These are phyloP conservation scores for Geococcyx californianus DNA, from an alignment of 2,113 vertebrate species.

Conservation along the genomic window DNA sequence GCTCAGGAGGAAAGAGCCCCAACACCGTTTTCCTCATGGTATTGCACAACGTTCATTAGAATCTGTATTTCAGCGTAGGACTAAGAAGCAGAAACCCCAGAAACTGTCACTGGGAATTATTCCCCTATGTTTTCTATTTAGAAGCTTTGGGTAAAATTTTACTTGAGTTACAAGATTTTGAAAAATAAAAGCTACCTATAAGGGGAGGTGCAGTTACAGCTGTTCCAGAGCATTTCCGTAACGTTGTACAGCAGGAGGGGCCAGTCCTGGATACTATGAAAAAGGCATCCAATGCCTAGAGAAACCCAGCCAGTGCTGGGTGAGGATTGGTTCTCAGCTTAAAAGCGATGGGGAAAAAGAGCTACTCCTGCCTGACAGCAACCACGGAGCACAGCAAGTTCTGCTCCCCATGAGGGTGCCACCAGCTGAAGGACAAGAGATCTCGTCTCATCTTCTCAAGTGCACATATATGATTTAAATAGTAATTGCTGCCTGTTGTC, in stretches of 20 bases:
- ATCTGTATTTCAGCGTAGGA: neutral
- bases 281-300: neutral
- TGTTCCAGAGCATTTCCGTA: neutral
- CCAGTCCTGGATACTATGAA: neutral
- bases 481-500: neutral
- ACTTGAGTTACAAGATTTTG: neutral
- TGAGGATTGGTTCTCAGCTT: neutral
- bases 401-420: rapidly evolving
- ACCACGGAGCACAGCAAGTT: neutral
- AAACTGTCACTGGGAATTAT: neutral
- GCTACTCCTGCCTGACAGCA: neutral
- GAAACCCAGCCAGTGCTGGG: neutral
- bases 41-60: neutral
- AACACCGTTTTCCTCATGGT: neutral
- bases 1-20: neutral
- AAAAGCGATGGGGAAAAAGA: neutral
- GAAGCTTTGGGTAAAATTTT: neutral
- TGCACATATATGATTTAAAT: rapidly evolving
- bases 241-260: neutral
- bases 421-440: neutral
- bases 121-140: neutral
- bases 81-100: neutral
- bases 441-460: neutral
- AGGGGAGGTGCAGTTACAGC: neutral
- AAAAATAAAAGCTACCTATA: neutral